Base-by-base conservation (phyloP, 2,888 invertebrate species). In the Cerastis rubricosa region DNA sequence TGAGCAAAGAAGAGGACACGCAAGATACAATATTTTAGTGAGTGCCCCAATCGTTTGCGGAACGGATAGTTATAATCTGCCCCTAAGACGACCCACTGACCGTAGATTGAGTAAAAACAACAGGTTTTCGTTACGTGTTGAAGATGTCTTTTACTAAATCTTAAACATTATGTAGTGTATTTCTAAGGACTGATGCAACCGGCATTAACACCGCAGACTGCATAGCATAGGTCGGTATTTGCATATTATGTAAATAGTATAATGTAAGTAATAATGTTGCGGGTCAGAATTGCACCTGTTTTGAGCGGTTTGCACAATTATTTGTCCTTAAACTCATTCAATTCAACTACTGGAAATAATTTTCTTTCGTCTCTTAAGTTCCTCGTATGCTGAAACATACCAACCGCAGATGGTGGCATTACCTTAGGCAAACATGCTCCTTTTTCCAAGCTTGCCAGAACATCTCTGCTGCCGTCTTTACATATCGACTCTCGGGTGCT, bases 191-290 rank as follows among this genome's bases (percentile, higher is more conserved):
- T n/a, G 11, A 73, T 45, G 45, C 14, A 45, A 81, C n/a, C 63
- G 47, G 47, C 76, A 65, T 51, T 51, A 75, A 22, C 22, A 22
- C 82, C 25, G 51, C 59, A 63, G 12, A 54, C 29, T 82, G 61
- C 82, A 67, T 54, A 63, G 61, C 82, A 67, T 54, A 63, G 61
- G 77, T 67, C 77, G 76, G 47, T 47, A 82, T 79, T 79, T 76
- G 19, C 66, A 76, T 79, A 79, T 45, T 73, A 67, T 63, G 54
- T 57, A 80, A 71, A 47, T 54, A 54, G 35, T 81, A 59, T 66
- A 66, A n/a, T n/a, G n/a, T n/a, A n/a, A n/a, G n/a, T n/a, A 2
- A 35, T 35, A 35, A 82, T 67, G n/a, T 77, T 63, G 77, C 51
- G n/a, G 65, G 29, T 66, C 45, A 66, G n/a, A 29, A 40, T 25